Conservation (phyloP, 1,140 invertebrate species). For the Euwallacea similis region DNA sequence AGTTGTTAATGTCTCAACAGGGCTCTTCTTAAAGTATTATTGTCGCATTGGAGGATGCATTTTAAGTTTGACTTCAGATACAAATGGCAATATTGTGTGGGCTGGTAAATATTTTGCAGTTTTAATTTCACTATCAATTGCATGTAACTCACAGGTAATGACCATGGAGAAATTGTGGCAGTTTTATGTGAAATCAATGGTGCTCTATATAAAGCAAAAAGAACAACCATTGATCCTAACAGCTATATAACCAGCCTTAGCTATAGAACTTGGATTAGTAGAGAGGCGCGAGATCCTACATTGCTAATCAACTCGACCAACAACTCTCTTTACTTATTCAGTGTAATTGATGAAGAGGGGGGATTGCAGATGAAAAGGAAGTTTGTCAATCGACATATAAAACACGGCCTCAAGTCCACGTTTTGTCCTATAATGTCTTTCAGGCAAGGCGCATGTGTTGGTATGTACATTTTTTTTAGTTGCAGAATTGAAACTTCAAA, state of each 20-base stretch:
- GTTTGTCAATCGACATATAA: constrained; percentile 67
- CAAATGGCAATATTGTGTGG: constrained; percentile 79
- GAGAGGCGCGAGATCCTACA: constrained; percentile 74
- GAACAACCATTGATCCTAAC: constrained; percentile 63
- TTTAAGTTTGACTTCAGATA: constrained; percentile 75
- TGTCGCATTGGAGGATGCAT: constrained; percentile 76
- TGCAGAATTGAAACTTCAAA: neutral
- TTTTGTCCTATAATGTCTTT: constrained; percentile 88
- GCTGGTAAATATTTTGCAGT: constrained; percentile 57
- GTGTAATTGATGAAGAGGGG: constrained; percentile 68
- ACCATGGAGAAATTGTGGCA: constrained; percentile 65
- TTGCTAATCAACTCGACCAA: constrained; percentile 77
- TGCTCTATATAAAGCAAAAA: constrained; percentile 70
- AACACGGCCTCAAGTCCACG: constrained; percentile 68
- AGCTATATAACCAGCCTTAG: constrained; percentile 73
- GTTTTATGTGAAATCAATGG: constrained; percentile 74
- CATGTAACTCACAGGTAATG: constrained; percentile 50
- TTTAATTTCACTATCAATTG: neutral
- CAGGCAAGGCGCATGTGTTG: constrained; percentile 75
- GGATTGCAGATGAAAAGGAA: constrained; percentile 65
- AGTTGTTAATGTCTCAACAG: constrained; percentile 84
- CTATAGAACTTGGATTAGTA: constrained; percentile 80
- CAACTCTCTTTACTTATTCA: constrained; percentile 72
- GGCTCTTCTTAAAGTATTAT: constrained; percentile 74
- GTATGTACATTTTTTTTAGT: constrained; percentile 49